phyloP scores from a whole-genome alignment of 2,113 vertebrate genomes.

The Melanerpes formicivorus region DNA sequence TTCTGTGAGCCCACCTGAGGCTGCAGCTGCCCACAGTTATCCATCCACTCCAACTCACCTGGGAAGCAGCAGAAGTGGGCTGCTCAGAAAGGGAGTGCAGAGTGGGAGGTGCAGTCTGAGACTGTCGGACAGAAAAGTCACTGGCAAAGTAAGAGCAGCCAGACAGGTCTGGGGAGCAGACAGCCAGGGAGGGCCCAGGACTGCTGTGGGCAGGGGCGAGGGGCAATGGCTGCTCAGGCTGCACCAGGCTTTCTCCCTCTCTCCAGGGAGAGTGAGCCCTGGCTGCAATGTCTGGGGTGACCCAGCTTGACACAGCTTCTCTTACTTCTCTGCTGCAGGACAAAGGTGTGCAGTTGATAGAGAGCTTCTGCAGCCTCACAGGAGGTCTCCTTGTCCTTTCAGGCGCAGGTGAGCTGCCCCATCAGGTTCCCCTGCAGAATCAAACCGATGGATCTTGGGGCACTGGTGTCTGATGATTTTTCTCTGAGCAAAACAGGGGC shows the following conservation, averaged over 20 bases:
- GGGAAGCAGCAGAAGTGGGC: not conserved
- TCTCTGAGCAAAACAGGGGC: too few species aligned
- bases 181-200: not conserved
- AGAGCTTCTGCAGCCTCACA: not conserved
- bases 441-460: not conserved
- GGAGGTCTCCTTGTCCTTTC: rapidly evolving
- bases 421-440: not conserved
- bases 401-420: not conserved
- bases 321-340: not conserved
- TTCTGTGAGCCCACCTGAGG: rapidly evolving
- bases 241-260: not conserved
- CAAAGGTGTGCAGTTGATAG: not conserved
- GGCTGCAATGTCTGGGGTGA: not conserved
- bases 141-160: not conserved
- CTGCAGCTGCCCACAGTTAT: rapidly evolving
- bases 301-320: rapidly evolving
- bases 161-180: not conserved
- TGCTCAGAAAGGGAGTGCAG: not conserved
- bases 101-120: not conserved
- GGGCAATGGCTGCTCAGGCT: not conserved
- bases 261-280: not conserved
- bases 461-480: rapidly evolving
- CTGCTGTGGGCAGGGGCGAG: rapidly evolving
- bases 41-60: not conserved
- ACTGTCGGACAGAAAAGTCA: rapidly evolving